phyloP scores from a whole-genome alignment of 2,797 vertebrate species.

The Cossypha caffra region DNA sequence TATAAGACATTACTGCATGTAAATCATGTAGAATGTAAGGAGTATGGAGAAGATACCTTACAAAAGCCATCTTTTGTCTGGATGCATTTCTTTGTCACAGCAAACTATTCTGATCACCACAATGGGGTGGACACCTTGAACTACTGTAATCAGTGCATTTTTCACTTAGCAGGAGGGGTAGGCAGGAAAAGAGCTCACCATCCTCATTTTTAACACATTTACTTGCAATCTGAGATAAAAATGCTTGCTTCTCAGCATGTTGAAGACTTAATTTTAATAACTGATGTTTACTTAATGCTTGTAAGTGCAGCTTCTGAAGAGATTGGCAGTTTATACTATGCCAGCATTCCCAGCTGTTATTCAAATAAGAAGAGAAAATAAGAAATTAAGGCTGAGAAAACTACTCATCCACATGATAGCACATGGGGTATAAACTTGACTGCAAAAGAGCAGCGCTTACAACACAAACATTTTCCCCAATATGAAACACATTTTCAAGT shows the following conservation, averaged over 20 bases:
- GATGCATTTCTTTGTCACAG: neutral
- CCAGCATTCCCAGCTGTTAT: constrained; percentile 64
- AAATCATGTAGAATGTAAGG: neutral
- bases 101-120: neutral
- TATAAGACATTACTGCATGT: neutral
- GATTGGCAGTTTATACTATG: constrained; percentile 66
- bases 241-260: constrained; percentile 16
- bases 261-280: constrained; percentile 71
- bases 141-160: neutral
- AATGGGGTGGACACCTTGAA: neutral
- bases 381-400: constrained; percentile 43
- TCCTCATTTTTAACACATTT: neutral
- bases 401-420: neutral
- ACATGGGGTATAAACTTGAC: neutral
- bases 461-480: neutral
- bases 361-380: constrained; percentile 52
- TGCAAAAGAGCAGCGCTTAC: neutral
- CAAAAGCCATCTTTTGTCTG: accelerated
- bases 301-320: constrained; percentile 64
- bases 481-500: neutral
- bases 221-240: constrained; percentile 17
- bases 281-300: constrained; percentile 73
- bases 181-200: neutral
- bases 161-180: neutral
- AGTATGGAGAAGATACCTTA: neutral